These are phyloP conservation scores for Notocelia uddmanniana DNA, from an alignment of 2,888 invertebrate species.

Conservation along the genomic window DNA sequence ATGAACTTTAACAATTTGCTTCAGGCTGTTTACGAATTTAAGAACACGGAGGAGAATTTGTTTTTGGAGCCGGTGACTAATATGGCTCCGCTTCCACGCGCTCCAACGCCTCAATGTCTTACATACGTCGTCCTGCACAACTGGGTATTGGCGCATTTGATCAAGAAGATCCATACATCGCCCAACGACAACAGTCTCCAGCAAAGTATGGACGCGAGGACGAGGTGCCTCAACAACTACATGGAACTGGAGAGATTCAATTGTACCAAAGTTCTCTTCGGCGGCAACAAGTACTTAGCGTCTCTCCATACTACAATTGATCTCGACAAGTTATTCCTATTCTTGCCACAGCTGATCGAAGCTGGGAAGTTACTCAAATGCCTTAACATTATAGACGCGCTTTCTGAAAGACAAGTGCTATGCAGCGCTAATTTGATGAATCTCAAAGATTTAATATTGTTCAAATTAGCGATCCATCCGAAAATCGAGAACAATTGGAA, in stretches of 20 bases:
- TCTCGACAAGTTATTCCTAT: slow-evolving; percentile 79
- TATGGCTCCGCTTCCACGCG: slow-evolving; percentile 73
- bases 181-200: slow-evolving; percentile 78
- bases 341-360: slow-evolving; percentile 77
- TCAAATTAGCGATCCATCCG: slow-evolving; percentile 83
- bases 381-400: slow-evolving; percentile 83
- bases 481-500: slow-evolving; percentile 79
- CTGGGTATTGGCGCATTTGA: slow-evolving; percentile 89
- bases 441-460: slow-evolving; percentile 86
- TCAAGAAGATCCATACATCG: slow-evolving; percentile 87
- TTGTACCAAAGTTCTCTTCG: slow-evolving; percentile 81
- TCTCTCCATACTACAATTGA: slow-evolving; percentile 86
- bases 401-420: slow-evolving; percentile 85
- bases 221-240: slow-evolving; percentile 86
- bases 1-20: slow-evolving; percentile 72
- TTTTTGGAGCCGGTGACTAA: slow-evolving; percentile 78
- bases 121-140: slow-evolving; percentile 88
- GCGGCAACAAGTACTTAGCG: slow-evolving; percentile 85
- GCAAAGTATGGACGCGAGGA: slow-evolving; percentile 84
- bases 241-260: slow-evolving; percentile 85
- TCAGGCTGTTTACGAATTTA: slow-evolving; percentile 76
- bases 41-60: slow-evolving; percentile 78
- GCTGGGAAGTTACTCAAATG: slow-evolving; percentile 80
- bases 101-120: slow-evolving; percentile 84
- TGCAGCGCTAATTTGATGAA: slow-evolving; percentile 83